Evolutionary conservation across 2,888 invertebrate species (phyloP).

Genomic region (Seira ritae): DNA sequence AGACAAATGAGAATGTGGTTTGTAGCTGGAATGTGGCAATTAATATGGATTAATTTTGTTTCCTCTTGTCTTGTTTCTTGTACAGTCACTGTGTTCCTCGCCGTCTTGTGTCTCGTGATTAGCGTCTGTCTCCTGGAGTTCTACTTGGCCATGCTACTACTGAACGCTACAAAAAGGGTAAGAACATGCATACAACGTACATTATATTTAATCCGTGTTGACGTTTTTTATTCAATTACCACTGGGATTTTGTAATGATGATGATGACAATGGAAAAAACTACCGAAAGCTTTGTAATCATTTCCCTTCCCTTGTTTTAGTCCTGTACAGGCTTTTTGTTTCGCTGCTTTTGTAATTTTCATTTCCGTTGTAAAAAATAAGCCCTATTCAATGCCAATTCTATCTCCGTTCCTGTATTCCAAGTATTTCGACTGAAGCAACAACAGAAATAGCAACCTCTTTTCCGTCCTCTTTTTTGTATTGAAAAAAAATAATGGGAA

Average conservation of each 20-base stretch:
- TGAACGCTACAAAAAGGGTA: slow-evolving; percentile 67
- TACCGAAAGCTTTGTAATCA: neutral
- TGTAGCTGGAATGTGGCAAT: slow-evolving; percentile 12
- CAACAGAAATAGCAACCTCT: too few species aligned
- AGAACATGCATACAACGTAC: neutral
- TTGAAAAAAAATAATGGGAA: too few species aligned
- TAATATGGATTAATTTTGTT: slow-evolving; percentile 45
- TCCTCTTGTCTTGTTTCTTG: slow-evolving; percentile 14
- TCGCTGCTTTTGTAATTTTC: neutral
- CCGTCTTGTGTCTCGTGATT: slow-evolving; percentile 63
- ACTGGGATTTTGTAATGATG: neutral
- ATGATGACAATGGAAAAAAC: neutral
- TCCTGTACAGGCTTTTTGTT: neutral
- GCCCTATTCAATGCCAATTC: too few species aligned
- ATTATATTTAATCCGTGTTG: too few species aligned
- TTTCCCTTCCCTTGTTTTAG: neutral
- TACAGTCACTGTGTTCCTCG: slow-evolving; percentile 66
- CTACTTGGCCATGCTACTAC: slow-evolving; percentile 67
- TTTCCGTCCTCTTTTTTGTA: too few species aligned
- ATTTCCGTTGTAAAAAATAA: too few species aligned
- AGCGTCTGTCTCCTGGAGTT: slow-evolving; percentile 68
- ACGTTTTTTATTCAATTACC: neutral
- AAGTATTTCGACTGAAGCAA: too few species aligned
- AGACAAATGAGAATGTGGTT: neutral
- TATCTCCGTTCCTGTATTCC: too few species aligned